phyloP scores from a whole-genome alignment of 2,888 invertebrate genomes.

The Steromphala cineraria region DNA sequence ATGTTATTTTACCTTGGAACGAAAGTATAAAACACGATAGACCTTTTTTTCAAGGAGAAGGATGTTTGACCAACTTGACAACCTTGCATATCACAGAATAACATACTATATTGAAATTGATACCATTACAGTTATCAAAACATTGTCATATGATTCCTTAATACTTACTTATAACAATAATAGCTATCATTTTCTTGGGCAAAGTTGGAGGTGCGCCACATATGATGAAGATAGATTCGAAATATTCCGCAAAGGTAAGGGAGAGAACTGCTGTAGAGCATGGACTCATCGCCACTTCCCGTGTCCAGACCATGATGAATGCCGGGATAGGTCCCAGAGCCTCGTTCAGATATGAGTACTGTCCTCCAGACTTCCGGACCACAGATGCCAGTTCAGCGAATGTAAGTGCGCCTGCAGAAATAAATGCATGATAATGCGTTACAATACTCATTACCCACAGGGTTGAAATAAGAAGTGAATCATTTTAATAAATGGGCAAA shows the following conservation, averaged over 20 bases:
- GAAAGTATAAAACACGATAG: too few species aligned
- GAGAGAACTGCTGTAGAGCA: conserved; percentile 74
- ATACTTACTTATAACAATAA: conserved; percentile 52
- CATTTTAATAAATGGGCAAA: too few species aligned
- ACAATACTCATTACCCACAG: too few species aligned
- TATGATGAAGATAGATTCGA: conserved; percentile 60
- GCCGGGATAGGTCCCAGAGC: conserved; percentile 76
- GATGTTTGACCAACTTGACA: too few species aligned
- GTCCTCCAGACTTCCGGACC: conserved; percentile 87
- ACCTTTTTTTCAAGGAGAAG: too few species aligned
- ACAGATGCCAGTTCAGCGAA: conserved; percentile 89
- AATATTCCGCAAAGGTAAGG: conserved; percentile 75
- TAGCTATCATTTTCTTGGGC: conserved; percentile 57
- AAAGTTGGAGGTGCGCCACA: conserved; percentile 60
- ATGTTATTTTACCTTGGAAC: too few species aligned
- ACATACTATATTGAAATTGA: too few species aligned
- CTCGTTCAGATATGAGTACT: conserved; percentile 82
- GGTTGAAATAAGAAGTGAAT: too few species aligned
- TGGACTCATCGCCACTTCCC: conserved; percentile 68
- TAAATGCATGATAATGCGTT: too few species aligned
- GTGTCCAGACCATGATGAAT: conserved; percentile 79
- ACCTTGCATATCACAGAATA: too few species aligned
- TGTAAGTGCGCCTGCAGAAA: conserved; percentile 77
- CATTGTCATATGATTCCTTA: too few species aligned
- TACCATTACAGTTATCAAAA: too few species aligned